phyloP scores from a whole-genome alignment of 92 coral and sea anemone genomes.

The Palythoa grandiflora region DNA sequence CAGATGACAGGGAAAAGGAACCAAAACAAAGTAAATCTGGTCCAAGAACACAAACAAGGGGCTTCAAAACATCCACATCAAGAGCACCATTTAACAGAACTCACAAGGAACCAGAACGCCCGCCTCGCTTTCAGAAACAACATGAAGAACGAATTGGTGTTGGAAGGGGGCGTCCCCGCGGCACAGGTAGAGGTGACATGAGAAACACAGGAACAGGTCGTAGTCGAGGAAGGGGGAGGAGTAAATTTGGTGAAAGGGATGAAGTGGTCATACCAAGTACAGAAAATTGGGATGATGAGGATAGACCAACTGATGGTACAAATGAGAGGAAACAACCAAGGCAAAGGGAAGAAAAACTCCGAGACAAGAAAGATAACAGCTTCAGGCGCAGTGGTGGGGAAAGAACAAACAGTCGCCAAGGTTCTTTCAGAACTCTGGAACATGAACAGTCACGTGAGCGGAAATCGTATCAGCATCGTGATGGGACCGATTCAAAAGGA shows the following conservation, averaged over 20 bases:
- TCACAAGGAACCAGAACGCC: conserved; percentile 85
- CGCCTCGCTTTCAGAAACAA: conserved; percentile 98
- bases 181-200: conserved; percentile 62
- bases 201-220: conserved; percentile 71
- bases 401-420: conserved; percentile 25
- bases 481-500: conserved; percentile 55
- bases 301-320: conserved; percentile 42
- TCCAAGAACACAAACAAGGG: conserved; percentile 49
- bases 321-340: conserved; percentile 33
- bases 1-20: conserved; percentile 60
- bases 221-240: conserved; percentile 71
- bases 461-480: conserved; percentile 56
- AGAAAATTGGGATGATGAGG: conserved; percentile 97
- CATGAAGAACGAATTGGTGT: conserved; percentile 85
- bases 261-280: conserved; percentile 70
- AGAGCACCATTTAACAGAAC: conserved; percentile 71
- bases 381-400: conserved; percentile 27
- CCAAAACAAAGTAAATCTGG: conserved; percentile 38
- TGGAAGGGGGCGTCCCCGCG: conserved; percentile 71
- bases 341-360: conserved; percentile 44
- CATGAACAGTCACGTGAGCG: conserved; percentile 40
- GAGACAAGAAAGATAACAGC: conserved; percentile 41
- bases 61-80: conserved; percentile 65
- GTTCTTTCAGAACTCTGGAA: conserved; percentile 23
- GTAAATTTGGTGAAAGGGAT: conserved; percentile 60